Evolutionary conservation across 2,888 invertebrate genomes (phyloP).

Genomic region (Isotomurus palustris): DNA sequence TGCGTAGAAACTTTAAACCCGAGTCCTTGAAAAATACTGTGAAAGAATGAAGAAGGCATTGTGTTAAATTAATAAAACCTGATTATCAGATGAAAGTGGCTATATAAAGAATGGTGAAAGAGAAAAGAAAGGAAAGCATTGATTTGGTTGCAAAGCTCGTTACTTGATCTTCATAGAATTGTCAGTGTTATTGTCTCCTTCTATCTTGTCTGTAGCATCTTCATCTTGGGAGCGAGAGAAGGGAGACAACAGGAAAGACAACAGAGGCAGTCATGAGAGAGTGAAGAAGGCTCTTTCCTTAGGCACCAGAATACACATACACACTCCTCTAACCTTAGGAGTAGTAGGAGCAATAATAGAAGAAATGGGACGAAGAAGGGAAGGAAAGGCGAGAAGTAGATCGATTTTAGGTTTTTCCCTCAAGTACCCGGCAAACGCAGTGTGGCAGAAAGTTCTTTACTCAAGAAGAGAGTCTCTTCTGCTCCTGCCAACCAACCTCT

Average conservation of each 20-base stretch:
- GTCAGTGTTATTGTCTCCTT: background rate
- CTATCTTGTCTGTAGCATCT: background rate
- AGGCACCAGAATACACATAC: background rate
- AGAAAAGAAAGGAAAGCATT: too few species aligned
- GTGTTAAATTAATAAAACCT: too few species aligned
- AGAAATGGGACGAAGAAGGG: background rate
- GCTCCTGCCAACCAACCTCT: slow-evolving; percentile 7
- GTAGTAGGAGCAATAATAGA: background rate
- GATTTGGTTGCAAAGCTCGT: too few species aligned
- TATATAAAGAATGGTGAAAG: too few species aligned
- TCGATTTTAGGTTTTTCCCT: slow-evolving; percentile 23
- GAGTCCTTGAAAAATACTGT: too few species aligned
- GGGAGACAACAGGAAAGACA: background rate
- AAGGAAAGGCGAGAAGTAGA: slow-evolving; percentile 21
- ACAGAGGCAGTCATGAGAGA: background rate
- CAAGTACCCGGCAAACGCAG: slow-evolving; percentile 8
- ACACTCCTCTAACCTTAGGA: background rate
- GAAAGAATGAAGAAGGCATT: too few species aligned
- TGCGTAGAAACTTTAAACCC: too few species aligned
- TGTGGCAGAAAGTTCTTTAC: slow-evolving; percentile 14
- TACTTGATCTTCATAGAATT: background rate
- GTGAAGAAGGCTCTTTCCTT: background rate
- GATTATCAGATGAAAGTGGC: too few species aligned
- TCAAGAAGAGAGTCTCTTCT: background rate
- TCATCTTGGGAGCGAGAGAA: background rate